These are phyloP conservation scores for Rhopalosiphum nymphaeae DNA, from an alignment of 2,888 invertebrate genomes.

Conservation along the genomic window DNA sequence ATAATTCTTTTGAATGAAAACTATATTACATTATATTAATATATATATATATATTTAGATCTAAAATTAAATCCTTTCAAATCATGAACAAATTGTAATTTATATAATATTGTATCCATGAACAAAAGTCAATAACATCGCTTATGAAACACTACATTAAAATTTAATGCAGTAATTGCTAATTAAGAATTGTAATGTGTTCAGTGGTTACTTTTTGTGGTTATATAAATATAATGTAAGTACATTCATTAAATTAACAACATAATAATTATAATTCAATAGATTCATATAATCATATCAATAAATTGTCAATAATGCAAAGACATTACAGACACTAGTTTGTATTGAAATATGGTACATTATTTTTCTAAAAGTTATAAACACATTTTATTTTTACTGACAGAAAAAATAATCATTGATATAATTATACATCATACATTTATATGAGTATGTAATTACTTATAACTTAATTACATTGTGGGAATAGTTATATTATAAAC, in stretches of 20 bases:
- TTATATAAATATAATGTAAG: background rate
- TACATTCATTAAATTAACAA: background rate
- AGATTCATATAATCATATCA: background rate
- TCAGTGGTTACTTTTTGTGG: background rate
- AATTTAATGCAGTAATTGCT: background rate
- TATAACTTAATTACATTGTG: background rate
- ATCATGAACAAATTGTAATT: background rate
- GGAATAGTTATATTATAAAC: background rate
- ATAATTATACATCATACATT: background rate
- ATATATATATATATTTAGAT: background rate
- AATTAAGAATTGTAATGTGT: background rate
- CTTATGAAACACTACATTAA: background rate
- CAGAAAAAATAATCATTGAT: background rate
- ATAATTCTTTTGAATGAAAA: background rate
- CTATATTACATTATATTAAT: background rate
- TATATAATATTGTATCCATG: background rate
- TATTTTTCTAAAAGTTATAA: background rate
- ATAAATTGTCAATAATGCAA: background rate
- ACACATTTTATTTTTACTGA: background rate
- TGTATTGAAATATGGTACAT: background rate
- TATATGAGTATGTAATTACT: background rate
- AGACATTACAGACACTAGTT: background rate
- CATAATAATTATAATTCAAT: background rate
- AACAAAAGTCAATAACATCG: background rate
- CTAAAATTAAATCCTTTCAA: background rate